Evolutionary conservation across 1,140 invertebrate species (phyloP).

Genomic region (Euura saliciscinereae): DNA sequence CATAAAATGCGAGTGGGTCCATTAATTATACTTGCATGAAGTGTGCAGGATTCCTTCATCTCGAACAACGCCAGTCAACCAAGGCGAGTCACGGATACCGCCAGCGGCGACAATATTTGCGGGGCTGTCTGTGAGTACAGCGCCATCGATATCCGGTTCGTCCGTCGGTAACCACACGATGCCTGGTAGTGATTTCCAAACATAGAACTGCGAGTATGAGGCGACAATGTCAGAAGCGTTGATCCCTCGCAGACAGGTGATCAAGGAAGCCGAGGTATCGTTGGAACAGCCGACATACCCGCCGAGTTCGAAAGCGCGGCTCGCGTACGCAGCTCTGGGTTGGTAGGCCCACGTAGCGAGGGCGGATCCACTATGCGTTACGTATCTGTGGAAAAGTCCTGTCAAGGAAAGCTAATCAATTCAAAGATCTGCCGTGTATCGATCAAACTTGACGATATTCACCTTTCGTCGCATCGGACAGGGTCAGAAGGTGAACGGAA

Average conservation of each 20-base stretch:
- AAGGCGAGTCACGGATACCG: slow-evolving; percentile 24
- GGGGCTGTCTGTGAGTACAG: slow-evolving; percentile 26
- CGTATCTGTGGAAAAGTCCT: slow-evolving; percentile 64
- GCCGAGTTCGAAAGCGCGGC: slow-evolving; percentile 19
- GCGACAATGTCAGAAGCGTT: slow-evolving; percentile 9
- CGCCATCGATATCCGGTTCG: slow-evolving; percentile 21
- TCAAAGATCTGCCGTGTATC: not conserved
- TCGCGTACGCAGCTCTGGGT: slow-evolving; percentile 13
- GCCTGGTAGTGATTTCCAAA: slow-evolving; percentile 14
- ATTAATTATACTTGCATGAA: not conserved
- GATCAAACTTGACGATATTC: not conserved
- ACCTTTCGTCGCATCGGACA: slow-evolving; percentile 57
- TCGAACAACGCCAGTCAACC: slow-evolving; percentile 22
- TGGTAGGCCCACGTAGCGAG: slow-evolving; percentile 62
- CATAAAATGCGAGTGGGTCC: too few species aligned
- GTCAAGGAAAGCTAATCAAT: not conserved
- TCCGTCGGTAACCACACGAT: slow-evolving; percentile 22
- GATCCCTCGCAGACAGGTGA: slow-evolving; percentile 23
- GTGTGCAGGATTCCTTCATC: slow-evolving; percentile 21
- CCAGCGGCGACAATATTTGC: slow-evolving; percentile 14
- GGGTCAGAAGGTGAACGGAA: slow-evolving; percentile 55
- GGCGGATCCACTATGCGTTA: slow-evolving; percentile 69
- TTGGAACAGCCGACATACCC: slow-evolving; percentile 22
- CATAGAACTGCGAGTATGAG: too few species aligned
- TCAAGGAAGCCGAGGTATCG: slow-evolving; percentile 15